Evolutionary conservation across 2,113 vertebrate species (phyloP).

Genomic region (Hyla sarda): DNA sequence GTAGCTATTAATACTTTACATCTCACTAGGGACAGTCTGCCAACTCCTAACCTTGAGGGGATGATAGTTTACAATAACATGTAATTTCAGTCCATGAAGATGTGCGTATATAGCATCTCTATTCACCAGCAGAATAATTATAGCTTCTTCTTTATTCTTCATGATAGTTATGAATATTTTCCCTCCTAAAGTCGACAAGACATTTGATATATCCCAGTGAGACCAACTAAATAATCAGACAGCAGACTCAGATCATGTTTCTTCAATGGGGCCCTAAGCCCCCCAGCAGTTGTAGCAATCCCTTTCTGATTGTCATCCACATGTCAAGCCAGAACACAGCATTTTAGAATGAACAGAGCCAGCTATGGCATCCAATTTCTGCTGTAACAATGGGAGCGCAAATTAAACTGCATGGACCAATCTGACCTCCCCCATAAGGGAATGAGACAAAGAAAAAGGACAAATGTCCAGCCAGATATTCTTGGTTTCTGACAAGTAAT

Average conservation of each 20-base stretch:
- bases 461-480: neutral
- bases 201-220: neutral
- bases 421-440: neutral
- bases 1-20: neutral
- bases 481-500: neutral
- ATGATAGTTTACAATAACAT: slow-evolving; percentile 13
- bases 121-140: slow-evolving; percentile 19
- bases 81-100: neutral
- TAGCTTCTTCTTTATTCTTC: neutral
- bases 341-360: neutral
- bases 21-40: neutral
- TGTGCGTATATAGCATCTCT: neutral
- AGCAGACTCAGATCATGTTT: slow-evolving; percentile 7
- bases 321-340: neutral
- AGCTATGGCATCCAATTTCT: neutral
- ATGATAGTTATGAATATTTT: slow-evolving; percentile 16
- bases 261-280: neutral
- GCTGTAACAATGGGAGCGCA: neutral
- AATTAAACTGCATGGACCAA: neutral
- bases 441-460: neutral
- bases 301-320: neutral
- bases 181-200: neutral
- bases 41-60: neutral
- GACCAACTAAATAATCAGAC: neutral
- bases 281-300: neutral